These are phyloP conservation scores for Romanogobio albipinnatus DNA, from an alignment of 2,113 vertebrate genomes.

Conservation along the genomic window DNA sequence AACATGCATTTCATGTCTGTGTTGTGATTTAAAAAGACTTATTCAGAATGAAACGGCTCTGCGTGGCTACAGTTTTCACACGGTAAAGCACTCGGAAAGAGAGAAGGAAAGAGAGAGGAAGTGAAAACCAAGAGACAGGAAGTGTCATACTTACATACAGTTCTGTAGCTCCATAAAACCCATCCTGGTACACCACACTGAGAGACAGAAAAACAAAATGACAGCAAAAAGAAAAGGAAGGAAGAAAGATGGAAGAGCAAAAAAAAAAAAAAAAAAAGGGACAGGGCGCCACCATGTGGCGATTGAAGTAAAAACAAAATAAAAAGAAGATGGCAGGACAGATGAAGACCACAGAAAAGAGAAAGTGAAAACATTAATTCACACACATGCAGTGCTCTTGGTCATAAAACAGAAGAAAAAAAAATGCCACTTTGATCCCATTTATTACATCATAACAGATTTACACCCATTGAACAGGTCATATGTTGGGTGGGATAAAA, in stretches of 20 bases:
- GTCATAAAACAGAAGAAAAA: constrained; percentile 31
- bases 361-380: constrained; percentile 75
- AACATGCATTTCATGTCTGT: neutral
- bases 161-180: constrained; percentile 83
- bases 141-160: constrained; percentile 81
- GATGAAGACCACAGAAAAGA: constrained; percentile 59
- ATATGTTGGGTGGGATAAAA: constrained; percentile 1
- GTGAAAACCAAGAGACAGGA: constrained; percentile 57
- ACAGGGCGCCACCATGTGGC: constrained; percentile 48
- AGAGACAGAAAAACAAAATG: constrained; percentile 61
- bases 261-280: constrained; percentile 21
- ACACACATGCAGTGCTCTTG: constrained; percentile 78
- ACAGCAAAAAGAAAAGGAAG: constrained; percentile 46
- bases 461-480: neutral
- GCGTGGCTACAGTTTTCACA: constrained; percentile 58
- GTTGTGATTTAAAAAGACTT: neutral
- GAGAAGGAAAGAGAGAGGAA: constrained; percentile 61
- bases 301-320: constrained; percentile 19
- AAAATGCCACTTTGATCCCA: constrained; percentile 75
- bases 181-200: constrained; percentile 85
- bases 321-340: constrained; percentile 18
- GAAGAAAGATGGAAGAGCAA: constrained; percentile 54
- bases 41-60: constrained; percentile 66
- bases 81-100: constrained; percentile 67
- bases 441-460: neutral